Base-by-base conservation (phyloP, 2,797 vertebrate genomes). In the Pelobates cultripes region DNA sequence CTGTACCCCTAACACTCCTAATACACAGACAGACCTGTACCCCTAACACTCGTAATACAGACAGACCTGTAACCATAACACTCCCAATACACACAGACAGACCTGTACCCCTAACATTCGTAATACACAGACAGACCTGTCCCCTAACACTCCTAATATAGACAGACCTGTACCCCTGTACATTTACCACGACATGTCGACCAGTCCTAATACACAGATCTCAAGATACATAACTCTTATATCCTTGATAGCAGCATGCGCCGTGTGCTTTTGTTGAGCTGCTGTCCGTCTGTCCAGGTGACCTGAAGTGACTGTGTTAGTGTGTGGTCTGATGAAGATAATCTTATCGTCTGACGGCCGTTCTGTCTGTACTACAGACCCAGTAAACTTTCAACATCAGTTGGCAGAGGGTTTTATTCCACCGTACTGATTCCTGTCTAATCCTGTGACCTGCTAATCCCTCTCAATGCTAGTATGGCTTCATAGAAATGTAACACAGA, bases 401-500 rank as follows among this genome's bases (percentile, higher is more conserved):
- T 40, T 64, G 61, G n/a, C 53, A 13, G 43, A 13, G n/a, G 53
- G 69, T 69, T 41, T 70, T 69, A 64, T 44, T 17, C 12, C 28
- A 53, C 44, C 64, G 3, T 4, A 43, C 47, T 60, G 68, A 78
- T 71, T 78, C 67, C 76, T 10, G 63, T 9, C n/a, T 77, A 77
- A 69, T 77, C 75, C 75, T 1, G 43, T 5, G 13, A 78, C 76
- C 76, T 28, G 9, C 53, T 78, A 70, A 78, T 70, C 77, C 68
- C 28, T 28, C 28, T 28, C 28, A 1, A 28, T 28, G 28, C 28
- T 28, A 28, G 28, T 28, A 28, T 28, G 28, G 28, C 28, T 28
- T 28, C 28, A 28, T 28, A 28, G 28, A 28, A 28, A 28, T 28
- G 28, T 28, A 28, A 28, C 28, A 28, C 28, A 28, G 28, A 1